These are phyloP conservation scores for Protophormia terraenovae DNA, from an alignment of 2,888 invertebrate genomes.

Conservation along the genomic window DNA sequence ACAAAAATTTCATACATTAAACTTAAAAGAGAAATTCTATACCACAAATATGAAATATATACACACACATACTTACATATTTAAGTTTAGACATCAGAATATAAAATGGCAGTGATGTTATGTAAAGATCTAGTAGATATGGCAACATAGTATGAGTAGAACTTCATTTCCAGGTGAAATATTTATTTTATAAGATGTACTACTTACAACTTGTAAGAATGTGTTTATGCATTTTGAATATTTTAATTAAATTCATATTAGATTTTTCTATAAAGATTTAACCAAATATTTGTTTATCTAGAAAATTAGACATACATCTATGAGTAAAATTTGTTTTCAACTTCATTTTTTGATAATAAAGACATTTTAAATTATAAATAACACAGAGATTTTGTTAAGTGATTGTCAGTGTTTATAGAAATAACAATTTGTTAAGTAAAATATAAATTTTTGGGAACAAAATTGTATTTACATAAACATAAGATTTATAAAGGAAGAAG, in stretches of 20 bases:
- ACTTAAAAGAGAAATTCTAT: slow-evolving; percentile 67
- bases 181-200: slow-evolving; percentile 7
- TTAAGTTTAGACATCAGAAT: neutral
- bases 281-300: slow-evolving; percentile 1
- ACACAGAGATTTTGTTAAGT: neutral
- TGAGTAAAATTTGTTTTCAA: slow-evolving; percentile 4
- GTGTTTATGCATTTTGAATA: neutral
- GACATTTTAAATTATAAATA: neutral
- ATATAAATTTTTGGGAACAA: too few species aligned
- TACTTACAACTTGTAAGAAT: neutral
- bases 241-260: slow-evolving; percentile 43
- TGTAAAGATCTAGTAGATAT: slow-evolving; percentile 4
- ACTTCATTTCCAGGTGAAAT: slow-evolving; percentile 36
- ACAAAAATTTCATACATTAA: slow-evolving; percentile 65
- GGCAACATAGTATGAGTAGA: neutral
- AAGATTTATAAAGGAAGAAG: too few species aligned
- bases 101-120: neutral
- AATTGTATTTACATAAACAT: too few species aligned
- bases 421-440: too few species aligned
- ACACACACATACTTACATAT: too few species aligned
- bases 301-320: neutral
- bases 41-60: slow-evolving; percentile 35
- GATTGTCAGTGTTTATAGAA: neutral
- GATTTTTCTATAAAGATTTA: neutral
- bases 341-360: neutral